A percentile compares a stretch with the other conserved stretches of the same genome.
Evolutionary conservation across 2,888 invertebrate species (phyloP).

Genomic region (Himalopsyche kuldschensis): DNA sequence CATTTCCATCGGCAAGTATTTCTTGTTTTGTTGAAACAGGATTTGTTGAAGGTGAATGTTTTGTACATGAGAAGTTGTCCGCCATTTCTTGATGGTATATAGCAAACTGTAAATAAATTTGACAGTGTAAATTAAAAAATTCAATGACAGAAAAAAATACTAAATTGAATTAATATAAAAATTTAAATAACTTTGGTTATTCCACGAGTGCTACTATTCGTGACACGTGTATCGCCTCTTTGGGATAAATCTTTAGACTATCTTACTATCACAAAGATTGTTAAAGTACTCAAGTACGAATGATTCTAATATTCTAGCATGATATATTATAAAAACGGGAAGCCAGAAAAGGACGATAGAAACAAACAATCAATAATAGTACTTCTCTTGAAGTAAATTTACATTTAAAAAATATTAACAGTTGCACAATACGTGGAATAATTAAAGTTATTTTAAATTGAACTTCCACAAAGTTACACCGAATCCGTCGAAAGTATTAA

Average conservation of each 20-base stretch:
- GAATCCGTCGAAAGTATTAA: no score
- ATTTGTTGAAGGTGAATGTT: conserved; percentile 6
- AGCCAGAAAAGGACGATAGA: no score
- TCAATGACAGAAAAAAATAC: not conserved
- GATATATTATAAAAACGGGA: not conserved
- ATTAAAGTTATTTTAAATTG: no score
- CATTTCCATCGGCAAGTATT: conserved; percentile 10
- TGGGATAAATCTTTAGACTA: no score
- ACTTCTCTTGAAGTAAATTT: no score
- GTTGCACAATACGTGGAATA: no score
- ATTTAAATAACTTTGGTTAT: no score
- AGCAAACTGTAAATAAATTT: conserved; percentile 4
- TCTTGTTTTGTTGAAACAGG: not conserved
- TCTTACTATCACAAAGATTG: not conserved
- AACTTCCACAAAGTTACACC: no score
- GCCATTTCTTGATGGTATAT: not conserved
- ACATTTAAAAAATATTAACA: no score
- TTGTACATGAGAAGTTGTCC: conserved; percentile 9
- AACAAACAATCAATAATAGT: no score
- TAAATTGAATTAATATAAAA: not conserved
- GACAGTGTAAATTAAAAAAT: not conserved
- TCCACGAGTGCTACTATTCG: no score
- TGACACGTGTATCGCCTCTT: no score
- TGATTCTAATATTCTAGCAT: not conserved
- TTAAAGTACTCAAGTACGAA: not conserved